A percentile compares a stretch with the other conserved stretches of the same genome.
Conservation (phyloP, 1,140 invertebrate genomes). For the Lepidotrigona ventralis region DNA sequence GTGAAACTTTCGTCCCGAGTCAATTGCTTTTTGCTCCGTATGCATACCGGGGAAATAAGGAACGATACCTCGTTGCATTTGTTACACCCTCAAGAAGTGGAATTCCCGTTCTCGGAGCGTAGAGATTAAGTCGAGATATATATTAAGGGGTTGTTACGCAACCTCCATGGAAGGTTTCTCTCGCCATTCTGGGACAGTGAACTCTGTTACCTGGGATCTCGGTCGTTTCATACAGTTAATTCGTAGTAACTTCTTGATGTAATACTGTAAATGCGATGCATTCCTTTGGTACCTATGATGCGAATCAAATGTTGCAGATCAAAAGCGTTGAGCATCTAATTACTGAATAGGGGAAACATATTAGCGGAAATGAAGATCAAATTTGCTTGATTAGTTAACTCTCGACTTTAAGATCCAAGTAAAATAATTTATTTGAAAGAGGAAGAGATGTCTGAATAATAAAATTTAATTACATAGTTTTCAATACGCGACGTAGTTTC, state of each 20-base stretch:
- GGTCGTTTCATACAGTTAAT: background rate
- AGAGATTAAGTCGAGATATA: background rate
- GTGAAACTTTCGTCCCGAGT: conserved; percentile 15
- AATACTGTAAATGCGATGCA: background rate
- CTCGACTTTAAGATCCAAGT: background rate
- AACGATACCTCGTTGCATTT: conserved; percentile 6
- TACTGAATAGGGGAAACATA: background rate
- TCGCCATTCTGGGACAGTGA: background rate
- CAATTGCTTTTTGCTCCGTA: conserved; percentile 17
- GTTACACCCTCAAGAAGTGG: background rate
- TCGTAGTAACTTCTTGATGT: background rate
- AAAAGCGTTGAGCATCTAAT: background rate
- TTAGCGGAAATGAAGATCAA: background rate
- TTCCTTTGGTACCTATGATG: background rate
- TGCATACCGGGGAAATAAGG: background rate
- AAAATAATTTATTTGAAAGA: too few relatives aligned
- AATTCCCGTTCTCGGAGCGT: background rate
- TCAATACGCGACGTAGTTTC: too few relatives aligned
- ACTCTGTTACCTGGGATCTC: background rate
- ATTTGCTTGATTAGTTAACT: background rate
- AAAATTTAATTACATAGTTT: too few relatives aligned
- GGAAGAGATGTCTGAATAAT: too few relatives aligned
- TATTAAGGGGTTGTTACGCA: background rate
- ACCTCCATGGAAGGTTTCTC: background rate
- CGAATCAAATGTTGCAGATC: background rate